Base-by-base conservation (phyloP, 2,888 invertebrate species). In the Entomobrya multifasciata region DNA sequence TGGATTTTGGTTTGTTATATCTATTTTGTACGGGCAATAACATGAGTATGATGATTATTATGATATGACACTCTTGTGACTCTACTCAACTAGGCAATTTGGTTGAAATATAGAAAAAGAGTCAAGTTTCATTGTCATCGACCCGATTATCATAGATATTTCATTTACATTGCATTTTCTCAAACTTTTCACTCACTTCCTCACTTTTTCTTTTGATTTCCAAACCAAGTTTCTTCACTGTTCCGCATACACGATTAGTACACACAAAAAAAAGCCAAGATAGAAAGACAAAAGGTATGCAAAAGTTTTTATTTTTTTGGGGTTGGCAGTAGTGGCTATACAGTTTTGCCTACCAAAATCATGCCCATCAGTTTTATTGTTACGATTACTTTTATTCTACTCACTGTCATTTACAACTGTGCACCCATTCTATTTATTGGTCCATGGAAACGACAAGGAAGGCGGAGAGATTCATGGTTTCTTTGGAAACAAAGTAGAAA, bases 101-200 rank as follows among this genome's bases (percentile, higher is more conserved):
- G 20, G 52, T 52, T 15, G 17, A 52, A 17, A 8, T 8, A 17
- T 17, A 41, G 41, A 44, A 36, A 36, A n/a, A n/a, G 57, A 17
- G 41, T 13, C 10, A 36, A 47, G 70, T 72, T 72, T 72, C 70
- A 47, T 49, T 72, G 70, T 72, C 70, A 72, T 72, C 49, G 11
- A 15, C 17, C 25, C 49, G 70, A 72, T 72, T 72, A 72, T 72
- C 49, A 49, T 72, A 20, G 22, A 72, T 72, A 47, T 72, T 72
- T 25, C 49, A 72, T 47, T 47, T 65, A 2, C 65, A n/a, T 65
- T 72, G 70, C 47, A 47, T 72, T 8, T 72, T 1, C 70, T 70
- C 25, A 47, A 72, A 72, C 70, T 72, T 65, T 72, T 47, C 47
- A 70, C 70, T 72, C 25, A 22, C 57, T n/a, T n/a, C 8, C n/a